Conservation (phyloP, 2,113 vertebrate species). For the Ctenomys sociabilis region DNA sequence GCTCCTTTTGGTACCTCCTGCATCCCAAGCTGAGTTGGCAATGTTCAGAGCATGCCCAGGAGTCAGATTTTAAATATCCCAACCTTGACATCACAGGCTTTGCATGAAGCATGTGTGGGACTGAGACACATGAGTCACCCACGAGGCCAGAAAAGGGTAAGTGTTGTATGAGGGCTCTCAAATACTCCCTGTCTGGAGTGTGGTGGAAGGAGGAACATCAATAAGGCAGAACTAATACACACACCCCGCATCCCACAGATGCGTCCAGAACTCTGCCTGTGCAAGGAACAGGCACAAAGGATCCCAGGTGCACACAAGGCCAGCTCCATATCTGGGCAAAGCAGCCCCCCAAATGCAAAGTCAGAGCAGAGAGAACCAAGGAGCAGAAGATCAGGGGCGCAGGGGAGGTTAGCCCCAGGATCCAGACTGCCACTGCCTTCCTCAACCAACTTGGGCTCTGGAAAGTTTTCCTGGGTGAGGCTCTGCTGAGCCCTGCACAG, state of each 20-base stretch:
- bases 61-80: constrained; percentile 76
- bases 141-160: constrained; percentile 46
- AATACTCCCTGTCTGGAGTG: constrained; percentile 16
- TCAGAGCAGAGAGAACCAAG: background rate
- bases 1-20: background rate
- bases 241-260: background rate
- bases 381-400: background rate
- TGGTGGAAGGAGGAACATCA: constrained; percentile 13
- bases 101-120: constrained; percentile 34
- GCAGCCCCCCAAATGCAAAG: background rate
- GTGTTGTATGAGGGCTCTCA: constrained; percentile 5
- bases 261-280: constrained; percentile 10
- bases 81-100: constrained; percentile 63
- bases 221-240: constrained; percentile 22
- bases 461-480: background rate
- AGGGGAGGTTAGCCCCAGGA: background rate
- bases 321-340: background rate
- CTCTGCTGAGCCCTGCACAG: background rate
- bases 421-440: background rate
- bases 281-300: background rate
- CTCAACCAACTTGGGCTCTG: background rate
- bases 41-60: constrained; percentile 50
- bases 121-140: constrained; percentile 61
- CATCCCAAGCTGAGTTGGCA: constrained; percentile 40
- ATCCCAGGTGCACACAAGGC: background rate